Evolutionary conservation across 2,797 vertebrate species (phyloP).

Genomic region (Mus caroli): DNA sequence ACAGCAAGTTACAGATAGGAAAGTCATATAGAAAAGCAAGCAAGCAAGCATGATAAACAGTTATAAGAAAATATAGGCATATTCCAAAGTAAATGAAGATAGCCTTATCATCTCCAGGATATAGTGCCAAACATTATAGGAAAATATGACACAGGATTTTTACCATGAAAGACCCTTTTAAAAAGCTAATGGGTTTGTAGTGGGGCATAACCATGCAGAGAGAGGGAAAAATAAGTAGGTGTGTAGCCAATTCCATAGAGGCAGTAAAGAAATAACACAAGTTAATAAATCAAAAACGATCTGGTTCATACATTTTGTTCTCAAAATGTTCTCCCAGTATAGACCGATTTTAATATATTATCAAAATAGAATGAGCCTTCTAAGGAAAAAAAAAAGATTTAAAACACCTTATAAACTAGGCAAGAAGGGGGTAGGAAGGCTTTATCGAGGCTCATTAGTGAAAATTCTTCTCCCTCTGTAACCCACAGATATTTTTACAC

Average conservation of each 20-base stretch:
- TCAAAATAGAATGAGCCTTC: neutral
- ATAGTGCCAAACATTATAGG: neutral
- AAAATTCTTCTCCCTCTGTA: neutral
- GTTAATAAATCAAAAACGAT: neutral
- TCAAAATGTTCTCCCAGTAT: neutral
- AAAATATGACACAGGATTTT: neutral
- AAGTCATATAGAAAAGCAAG: slow-evolving; percentile 9
- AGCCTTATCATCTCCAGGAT: neutral
- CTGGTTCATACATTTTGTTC: neutral
- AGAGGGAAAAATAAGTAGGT: neutral
- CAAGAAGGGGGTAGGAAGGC: neutral
- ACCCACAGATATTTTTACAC: no score
- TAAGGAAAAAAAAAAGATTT: neutral
- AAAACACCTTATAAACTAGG: neutral
- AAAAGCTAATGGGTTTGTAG: slow-evolving; percentile 9
- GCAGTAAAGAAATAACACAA: neutral
- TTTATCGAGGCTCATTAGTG: neutral
- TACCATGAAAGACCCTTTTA: neutral
- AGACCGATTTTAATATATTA: neutral
- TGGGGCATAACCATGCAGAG: neutral
- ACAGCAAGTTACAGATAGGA: slow-evolving; percentile 5
- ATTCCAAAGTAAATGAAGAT: neutral
- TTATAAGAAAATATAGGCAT: neutral
- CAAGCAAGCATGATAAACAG: neutral
- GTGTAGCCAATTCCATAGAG: neutral